phyloP scores from a whole-genome alignment of 2,888 invertebrate species.

The Acleris emargana region DNA sequence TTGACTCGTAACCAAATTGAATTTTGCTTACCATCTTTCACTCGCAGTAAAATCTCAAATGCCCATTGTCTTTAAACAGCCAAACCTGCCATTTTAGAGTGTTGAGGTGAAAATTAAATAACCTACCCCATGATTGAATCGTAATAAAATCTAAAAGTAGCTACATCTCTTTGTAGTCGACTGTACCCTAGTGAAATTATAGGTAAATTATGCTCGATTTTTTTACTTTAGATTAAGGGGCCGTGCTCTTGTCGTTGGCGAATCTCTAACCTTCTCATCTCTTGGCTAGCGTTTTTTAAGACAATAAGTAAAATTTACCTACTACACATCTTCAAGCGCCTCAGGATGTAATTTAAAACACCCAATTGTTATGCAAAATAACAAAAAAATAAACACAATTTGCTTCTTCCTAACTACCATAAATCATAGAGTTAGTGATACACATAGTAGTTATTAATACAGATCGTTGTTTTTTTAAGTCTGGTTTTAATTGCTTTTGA shows the following conservation, averaged over 20 bases:
- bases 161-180: too few relatives aligned
- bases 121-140: too few relatives aligned
- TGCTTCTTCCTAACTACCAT: constrained; percentile 9
- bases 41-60: too few relatives aligned
- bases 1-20: too few relatives aligned
- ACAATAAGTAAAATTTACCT: constrained; percentile 1
- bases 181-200: too few relatives aligned
- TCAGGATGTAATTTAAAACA: constrained; percentile 23
- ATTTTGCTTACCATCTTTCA: too few relatives aligned
- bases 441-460: constrained; percentile 12
- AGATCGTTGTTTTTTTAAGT: constrained; percentile 17
- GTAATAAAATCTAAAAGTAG: too few relatives aligned
- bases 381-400: constrained; percentile 15
- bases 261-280: not conserved
- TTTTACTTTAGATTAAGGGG: not conserved
- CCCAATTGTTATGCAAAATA: constrained; percentile 30
- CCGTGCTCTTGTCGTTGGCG: not conserved
- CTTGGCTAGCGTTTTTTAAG: too few relatives aligned
- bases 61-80: too few relatives aligned
- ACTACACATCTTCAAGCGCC: constrained; percentile 9
- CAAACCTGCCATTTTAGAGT: too few relatives aligned
- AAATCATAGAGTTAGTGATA: constrained; percentile 19
- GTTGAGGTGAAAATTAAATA: too few relatives aligned
- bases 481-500: constrained; percentile 16
- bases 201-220: too few relatives aligned